These are phyloP conservation scores for Saimiri boliviensis DNA, from an alignment of 2,113 vertebrate species.

Conservation along the genomic window DNA sequence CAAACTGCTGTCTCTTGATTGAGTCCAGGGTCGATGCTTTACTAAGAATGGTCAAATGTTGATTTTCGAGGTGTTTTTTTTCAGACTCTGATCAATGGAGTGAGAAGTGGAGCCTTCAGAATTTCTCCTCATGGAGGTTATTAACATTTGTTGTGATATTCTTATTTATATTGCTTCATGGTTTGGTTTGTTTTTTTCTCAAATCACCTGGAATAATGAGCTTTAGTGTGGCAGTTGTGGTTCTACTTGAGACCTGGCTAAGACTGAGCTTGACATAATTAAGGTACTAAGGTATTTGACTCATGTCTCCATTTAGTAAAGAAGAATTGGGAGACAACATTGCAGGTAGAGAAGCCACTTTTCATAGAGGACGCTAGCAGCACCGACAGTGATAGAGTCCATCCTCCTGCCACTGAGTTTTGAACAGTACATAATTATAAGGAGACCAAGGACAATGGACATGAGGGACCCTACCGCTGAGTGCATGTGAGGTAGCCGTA, in stretches of 20 bases:
- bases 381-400: constrained; percentile 3
- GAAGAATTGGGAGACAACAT: background rate
- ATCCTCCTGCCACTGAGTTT: background rate
- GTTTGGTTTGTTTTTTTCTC: background rate
- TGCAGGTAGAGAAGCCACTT: background rate
- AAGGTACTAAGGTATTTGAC: too few relatives aligned
- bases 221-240: background rate
- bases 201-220: background rate
- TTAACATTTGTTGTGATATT: background rate
- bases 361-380: background rate
- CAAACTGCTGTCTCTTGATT: background rate
- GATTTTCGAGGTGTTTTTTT: background rate
- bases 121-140: background rate
- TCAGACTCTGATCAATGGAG: background rate
- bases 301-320: background rate
- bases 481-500: background rate
- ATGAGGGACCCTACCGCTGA: background rate
- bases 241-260: background rate
- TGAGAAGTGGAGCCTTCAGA: background rate
- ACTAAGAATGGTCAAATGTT: background rate
- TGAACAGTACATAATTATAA: background rate
- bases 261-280: background rate
- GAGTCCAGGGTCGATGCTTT: background rate
- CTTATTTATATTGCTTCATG: background rate
- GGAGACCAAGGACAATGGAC: background rate